A percentile compares a stretch with the other conserved stretches of the same genome.
Evolutionary conservation across 2,888 invertebrate species (phyloP).

Genomic region (Idaea dimidiata): DNA sequence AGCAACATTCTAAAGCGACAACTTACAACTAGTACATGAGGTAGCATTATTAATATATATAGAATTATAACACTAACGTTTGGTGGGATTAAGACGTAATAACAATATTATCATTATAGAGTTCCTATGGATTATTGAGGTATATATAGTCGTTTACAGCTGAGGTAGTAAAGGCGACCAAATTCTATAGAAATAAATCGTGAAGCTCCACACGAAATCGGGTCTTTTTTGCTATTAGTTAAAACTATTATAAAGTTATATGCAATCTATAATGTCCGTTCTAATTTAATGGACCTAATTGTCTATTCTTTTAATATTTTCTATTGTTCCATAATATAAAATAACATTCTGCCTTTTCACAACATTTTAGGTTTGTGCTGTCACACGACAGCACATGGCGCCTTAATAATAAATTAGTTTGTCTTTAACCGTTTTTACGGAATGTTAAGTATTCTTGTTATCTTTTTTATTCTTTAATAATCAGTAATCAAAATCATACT

Average conservation of each 20-base stretch:
- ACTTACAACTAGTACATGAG: conserved; percentile 54
- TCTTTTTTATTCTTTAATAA: no score
- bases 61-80: conserved; percentile 68
- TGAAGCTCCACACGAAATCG: conserved; percentile 8
- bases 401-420: no score
- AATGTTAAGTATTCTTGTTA: no score
- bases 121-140: conserved; percentile 73
- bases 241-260: conserved; percentile 18
- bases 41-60: conserved; percentile 71
- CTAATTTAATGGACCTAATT: no score
- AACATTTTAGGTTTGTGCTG: no score
- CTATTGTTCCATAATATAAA: no score
- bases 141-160: conserved; percentile 59
- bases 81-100: conserved; percentile 76
- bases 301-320: no score
- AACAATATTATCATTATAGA: conserved; percentile 60
- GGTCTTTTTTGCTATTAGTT: background rate
- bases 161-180: conserved; percentile 62
- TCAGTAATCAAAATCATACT: no score
- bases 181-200: conserved; percentile 10
- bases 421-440: no score
- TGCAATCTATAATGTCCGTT: background rate
- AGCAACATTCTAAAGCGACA: conserved; percentile 42
- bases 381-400: no score
- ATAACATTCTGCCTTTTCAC: no score